Conservation (phyloP, 2,797 vertebrate genomes). For the Alectoris magna region DNA sequence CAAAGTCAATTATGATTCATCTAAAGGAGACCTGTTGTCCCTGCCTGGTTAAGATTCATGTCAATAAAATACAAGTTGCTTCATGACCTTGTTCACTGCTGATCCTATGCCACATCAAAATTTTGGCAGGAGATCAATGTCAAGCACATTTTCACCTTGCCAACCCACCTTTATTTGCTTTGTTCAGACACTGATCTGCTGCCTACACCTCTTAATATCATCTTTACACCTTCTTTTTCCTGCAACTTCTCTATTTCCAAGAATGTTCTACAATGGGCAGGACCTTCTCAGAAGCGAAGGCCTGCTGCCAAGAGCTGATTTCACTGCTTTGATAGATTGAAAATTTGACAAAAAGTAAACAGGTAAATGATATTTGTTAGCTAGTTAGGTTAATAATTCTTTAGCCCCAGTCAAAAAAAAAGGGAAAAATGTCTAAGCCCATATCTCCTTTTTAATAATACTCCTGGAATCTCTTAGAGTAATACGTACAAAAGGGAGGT, state of each 20-base stretch:
- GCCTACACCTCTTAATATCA: neutral
- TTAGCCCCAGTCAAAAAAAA: neutral
- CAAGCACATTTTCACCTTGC: constrained; percentile 37
- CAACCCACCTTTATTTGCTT: neutral
- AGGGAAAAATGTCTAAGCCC: neutral
- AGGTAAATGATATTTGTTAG: neutral
- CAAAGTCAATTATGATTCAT: constrained; percentile 41
- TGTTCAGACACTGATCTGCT: neutral
- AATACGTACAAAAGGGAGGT: neutral
- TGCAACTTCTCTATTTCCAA: neutral
- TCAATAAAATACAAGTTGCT: constrained; percentile 52
- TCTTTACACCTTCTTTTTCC: neutral
- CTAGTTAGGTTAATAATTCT: neutral
- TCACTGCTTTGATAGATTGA: neutral
- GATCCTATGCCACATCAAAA: constrained; percentile 1
- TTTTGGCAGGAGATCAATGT: constrained; percentile 55
- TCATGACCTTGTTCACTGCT: constrained; percentile 20
- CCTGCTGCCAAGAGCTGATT: neutral
- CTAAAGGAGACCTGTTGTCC: constrained; percentile 3
- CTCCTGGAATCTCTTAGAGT: neutral
- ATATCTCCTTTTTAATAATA: neutral
- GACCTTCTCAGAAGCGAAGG: neutral
- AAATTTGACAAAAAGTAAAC: neutral
- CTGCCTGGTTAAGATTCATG: constrained; percentile 27
- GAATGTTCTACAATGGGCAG: neutral